Evolutionary conservation across 2,888 invertebrate genomes (phyloP).

Genomic region (Epirrhoe alternata): DNA sequence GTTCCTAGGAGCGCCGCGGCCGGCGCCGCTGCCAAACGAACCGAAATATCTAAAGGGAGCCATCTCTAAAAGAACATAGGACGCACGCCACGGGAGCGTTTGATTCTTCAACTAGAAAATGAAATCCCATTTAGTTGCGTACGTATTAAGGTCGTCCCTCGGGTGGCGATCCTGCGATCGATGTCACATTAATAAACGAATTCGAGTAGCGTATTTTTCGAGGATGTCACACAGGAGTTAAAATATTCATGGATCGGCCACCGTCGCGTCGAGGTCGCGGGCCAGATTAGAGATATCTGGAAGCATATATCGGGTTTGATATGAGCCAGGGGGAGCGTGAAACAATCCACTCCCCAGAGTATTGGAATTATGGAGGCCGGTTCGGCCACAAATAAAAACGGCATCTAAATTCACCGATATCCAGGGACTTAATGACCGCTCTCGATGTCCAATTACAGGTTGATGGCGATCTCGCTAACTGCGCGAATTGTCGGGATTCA

Average conservation of each 20-base stretch:
- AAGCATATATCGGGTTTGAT: constrained; percentile 59
- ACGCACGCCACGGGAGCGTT: constrained; percentile 65
- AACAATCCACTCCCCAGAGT: constrained; percentile 56
- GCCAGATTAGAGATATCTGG: constrained; percentile 70
- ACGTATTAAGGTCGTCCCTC: constrained; percentile 59
- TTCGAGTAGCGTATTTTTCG: constrained; percentile 67
- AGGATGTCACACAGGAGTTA: constrained; percentile 70
- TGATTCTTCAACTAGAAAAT: constrained; percentile 82
- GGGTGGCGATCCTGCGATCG: constrained; percentile 61
- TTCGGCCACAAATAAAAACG: constrained; percentile 60
- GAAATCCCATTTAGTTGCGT: constrained; percentile 74
- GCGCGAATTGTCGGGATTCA: constrained; percentile 51
- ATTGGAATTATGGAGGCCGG: constrained; percentile 48
- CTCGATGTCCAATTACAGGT: constrained; percentile 60
- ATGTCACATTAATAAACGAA: constrained; percentile 78
- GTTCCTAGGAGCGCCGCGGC: constrained; percentile 39
- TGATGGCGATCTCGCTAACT: constrained; percentile 52
- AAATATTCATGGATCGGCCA: constrained; percentile 78
- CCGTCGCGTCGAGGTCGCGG: constrained; percentile 60
- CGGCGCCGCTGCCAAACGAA: constrained; percentile 54
- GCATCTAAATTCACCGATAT: constrained; percentile 59
- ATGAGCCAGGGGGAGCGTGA: constrained; percentile 51
- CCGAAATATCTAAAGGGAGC: constrained; percentile 64
- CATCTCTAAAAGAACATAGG: constrained; percentile 60
- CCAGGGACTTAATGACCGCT: constrained; percentile 58